Base-by-base conservation (phyloP, 2,113 vertebrate species). In the Chinchilla lanigera region DNA sequence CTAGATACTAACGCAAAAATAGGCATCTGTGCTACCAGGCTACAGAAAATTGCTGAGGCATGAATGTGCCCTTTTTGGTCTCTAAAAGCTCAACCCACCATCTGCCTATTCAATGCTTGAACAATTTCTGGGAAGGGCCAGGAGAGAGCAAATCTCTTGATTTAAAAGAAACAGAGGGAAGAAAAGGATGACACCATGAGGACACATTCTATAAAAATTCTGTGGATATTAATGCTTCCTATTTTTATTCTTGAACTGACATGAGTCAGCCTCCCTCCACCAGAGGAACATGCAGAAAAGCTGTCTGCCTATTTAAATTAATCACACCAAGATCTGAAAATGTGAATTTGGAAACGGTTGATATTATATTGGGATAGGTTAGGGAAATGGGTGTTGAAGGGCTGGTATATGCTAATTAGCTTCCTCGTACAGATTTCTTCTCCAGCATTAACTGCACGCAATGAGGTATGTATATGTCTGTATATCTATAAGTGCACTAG, bases 191-290 rank as follows among this genome's bases (percentile, higher is more conserved):
- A 91, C 78, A 97, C 85, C 92, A 93, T 82, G 67, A 78, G 50
- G 52, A 93, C 9, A 93, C 16, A 1, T 60, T 96, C 73, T 97
- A 87, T 96, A 97, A 96, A 97, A 98, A 60, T 12, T 90, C 80
- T 92, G 30, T 91, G 83, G 30, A 75, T 98, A 97, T 96, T 89
- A 96, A 60, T 78, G 7, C 28, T 96, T 80, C 54, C 78, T 97
- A 89, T 89, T 95, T 95, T 98, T 96, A 95, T 93, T 92, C 82
- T 91, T 97, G n/a, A 97, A 96, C 54, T 82, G 90, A 86, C 73
- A 89, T 97, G 94, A 96, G 67, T 97, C 95, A 95, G 80, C 94
- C 75, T 94, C 78, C 44, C 26, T 84, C 65, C 60, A 95, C 44
- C 58, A 96, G 44, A 93, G 22, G 60, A 96, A 93, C 92, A 96